These are phyloP conservation scores for Aspidiotus rigidus DNA, from an alignment of 2,888 invertebrate genomes.

Conservation along the genomic window DNA sequence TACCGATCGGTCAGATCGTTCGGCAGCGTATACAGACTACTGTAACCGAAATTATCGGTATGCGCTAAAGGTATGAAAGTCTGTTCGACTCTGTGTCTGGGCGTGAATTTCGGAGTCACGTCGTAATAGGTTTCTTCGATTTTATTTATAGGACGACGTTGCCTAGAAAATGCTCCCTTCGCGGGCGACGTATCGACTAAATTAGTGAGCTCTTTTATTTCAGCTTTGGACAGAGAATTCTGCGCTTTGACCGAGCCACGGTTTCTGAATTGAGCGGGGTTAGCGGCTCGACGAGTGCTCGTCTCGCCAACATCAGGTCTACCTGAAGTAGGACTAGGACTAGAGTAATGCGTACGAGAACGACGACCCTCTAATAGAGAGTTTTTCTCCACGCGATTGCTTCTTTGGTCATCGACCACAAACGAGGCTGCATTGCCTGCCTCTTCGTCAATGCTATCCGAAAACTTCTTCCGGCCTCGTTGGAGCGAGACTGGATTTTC, in stretches of 20 bases:
- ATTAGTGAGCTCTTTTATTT: constrained; percentile 11
- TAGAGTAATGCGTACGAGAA: constrained; percentile 8
- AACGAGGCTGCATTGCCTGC: background rate
- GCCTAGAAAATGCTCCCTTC: too few relatives aligned
- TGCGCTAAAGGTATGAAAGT: background rate
- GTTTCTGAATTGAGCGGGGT: background rate
- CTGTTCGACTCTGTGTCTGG: background rate
- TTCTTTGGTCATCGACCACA: background rate
- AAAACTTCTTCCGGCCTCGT: constrained; percentile 23
- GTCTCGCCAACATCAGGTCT: background rate
- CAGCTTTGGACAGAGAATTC: constrained; percentile 13
- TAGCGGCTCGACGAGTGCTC: background rate
- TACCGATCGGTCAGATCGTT: background rate
- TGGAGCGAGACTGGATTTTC: background rate
- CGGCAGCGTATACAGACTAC: background rate
- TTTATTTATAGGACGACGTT: background rate
- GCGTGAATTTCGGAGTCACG: background rate
- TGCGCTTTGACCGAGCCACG: constrained; percentile 19
- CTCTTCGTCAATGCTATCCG: background rate
- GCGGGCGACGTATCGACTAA: background rate
- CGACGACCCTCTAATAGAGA: constrained; percentile 6
- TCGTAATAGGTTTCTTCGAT: background rate
- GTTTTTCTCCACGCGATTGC: background rate
- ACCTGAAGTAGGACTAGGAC: background rate
- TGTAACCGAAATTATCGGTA: background rate